A percentile compares a stretch with the other conserved stretches of the same genome.
Evolutionary conservation across 2,888 invertebrate genomes (phyloP).

Genomic region (Mythimna pallens): DNA sequence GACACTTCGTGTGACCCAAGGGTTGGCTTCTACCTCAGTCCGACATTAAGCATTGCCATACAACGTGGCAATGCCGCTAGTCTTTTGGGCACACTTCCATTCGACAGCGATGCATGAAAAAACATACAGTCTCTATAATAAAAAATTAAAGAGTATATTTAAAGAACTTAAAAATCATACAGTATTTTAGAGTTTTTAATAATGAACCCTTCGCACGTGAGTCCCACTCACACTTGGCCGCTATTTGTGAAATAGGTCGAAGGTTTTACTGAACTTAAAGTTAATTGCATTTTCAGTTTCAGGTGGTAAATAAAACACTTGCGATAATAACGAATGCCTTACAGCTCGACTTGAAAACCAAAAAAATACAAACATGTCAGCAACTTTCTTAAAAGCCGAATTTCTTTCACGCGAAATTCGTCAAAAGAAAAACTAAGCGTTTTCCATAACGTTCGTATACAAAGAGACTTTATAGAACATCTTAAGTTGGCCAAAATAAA

Average conservation of each 20-base stretch:
- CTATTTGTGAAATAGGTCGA: constrained; percentile 1
- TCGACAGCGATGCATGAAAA: no score
- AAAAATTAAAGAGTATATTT: background rate
- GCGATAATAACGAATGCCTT: constrained; percentile 59
- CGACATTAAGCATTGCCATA: no score
- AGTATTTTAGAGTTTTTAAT: background rate
- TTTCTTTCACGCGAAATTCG: constrained; percentile 75
- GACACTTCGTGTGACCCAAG: no score
- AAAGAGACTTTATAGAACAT: constrained; percentile 64
- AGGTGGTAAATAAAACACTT: constrained; percentile 18
- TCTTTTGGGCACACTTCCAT: no score
- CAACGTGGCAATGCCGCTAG: no score
- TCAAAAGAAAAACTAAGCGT: constrained; percentile 75
- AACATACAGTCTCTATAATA: no score
- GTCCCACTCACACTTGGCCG: no score
- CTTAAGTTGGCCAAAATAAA: constrained; percentile 65
- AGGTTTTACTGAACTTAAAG: background rate
- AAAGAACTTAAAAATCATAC: no score
- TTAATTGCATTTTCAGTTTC: constrained; percentile 1
- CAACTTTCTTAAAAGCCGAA: constrained; percentile 70
- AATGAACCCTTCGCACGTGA: background rate
- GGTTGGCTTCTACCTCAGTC: no score
- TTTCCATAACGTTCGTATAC: constrained; percentile 66
- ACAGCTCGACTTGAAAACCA: constrained; percentile 37
- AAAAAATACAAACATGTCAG: constrained; percentile 60